Evolutionary conservation across 2,113 vertebrate species (phyloP).

Genomic region (Pardalotus punctatus): DNA sequence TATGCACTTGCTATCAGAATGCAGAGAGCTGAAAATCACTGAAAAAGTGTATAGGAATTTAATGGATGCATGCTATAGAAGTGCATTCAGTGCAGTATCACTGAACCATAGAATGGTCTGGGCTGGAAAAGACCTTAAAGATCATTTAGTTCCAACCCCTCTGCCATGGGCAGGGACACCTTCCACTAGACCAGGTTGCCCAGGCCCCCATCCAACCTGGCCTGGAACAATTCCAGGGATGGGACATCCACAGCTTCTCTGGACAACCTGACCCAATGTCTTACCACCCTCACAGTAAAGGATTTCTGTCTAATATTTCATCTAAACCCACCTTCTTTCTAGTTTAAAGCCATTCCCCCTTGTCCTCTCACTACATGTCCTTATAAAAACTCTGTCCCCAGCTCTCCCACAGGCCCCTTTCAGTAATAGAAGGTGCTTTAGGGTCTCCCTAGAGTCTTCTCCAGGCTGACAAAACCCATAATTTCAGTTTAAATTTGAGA

Average conservation of each 20-base stretch:
- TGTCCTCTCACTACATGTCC: neutral
- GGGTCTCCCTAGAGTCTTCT: neutral
- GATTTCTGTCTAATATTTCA: neutral
- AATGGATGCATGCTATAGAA: neutral
- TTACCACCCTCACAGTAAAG: too few relatives aligned
- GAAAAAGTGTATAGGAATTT: neutral
- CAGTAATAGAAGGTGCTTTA: neutral
- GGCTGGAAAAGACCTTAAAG: neutral
- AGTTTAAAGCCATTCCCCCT: neutral
- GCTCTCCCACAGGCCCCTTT: too few relatives aligned
- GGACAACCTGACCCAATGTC: neutral
- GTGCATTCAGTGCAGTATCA: neutral
- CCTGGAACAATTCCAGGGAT: neutral
- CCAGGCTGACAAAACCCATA: neutral
- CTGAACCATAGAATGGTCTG: neutral
- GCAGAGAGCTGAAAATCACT: conserved; percentile 11
- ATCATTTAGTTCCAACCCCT: neutral
- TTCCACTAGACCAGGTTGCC: neutral
- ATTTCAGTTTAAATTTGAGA: neutral
- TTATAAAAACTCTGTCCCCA: neutral
- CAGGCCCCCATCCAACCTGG: neutral
- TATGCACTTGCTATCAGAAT: conserved; percentile 11
- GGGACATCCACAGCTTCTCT: neutral
- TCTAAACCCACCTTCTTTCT: neutral
- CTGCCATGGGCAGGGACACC: neutral